Evolutionary conservation across 2,888 invertebrate species (phyloP).

Genomic region (Drosophila mettleri): DNA sequence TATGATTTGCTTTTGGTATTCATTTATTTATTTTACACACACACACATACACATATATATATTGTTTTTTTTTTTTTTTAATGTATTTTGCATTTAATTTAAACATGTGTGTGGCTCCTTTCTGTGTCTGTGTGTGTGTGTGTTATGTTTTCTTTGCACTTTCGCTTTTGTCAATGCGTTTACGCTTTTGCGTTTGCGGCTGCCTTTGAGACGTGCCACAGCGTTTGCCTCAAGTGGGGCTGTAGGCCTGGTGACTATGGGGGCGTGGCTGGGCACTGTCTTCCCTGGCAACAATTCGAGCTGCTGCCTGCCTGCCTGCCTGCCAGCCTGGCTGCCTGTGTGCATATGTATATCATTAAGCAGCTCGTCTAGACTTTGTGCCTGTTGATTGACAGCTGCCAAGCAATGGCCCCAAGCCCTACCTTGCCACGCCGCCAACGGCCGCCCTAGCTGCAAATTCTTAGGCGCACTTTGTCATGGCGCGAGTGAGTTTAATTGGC

Average conservation of each 20-base stretch:
- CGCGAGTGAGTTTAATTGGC: conserved; percentile 55
- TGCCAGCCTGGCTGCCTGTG: conserved; percentile 8
- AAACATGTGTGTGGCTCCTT: conserved; percentile 22
- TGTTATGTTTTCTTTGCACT: conserved; percentile 46
- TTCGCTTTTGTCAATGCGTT: conserved; percentile 60
- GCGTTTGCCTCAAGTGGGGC: background rate
- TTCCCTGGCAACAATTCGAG: background rate
- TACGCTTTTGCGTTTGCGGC: conserved; percentile 25
- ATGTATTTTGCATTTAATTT: conserved; percentile 66
- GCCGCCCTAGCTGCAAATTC: conserved; percentile 17
- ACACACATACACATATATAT: background rate
- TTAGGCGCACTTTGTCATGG: conserved; percentile 49
- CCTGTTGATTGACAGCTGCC: conserved; percentile 63
- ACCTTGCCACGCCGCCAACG: background rate
- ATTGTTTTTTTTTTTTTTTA: conserved; percentile 28
- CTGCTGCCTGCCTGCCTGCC: background rate
- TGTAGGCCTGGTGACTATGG: background rate
- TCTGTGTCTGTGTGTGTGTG: conserved; percentile 24
- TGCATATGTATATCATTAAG: conserved; percentile 66
- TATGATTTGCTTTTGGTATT: conserved; percentile 59
- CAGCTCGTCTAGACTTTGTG: conserved; percentile 63
- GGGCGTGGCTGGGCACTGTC: background rate
- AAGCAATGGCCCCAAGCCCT: background rate
- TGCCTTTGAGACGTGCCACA: conserved; percentile 31
- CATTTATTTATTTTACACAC: conserved; percentile 55